Evolutionary conservation across 2,797 vertebrate genomes (phyloP).

Genomic region (Neoniphon sammara): DNA sequence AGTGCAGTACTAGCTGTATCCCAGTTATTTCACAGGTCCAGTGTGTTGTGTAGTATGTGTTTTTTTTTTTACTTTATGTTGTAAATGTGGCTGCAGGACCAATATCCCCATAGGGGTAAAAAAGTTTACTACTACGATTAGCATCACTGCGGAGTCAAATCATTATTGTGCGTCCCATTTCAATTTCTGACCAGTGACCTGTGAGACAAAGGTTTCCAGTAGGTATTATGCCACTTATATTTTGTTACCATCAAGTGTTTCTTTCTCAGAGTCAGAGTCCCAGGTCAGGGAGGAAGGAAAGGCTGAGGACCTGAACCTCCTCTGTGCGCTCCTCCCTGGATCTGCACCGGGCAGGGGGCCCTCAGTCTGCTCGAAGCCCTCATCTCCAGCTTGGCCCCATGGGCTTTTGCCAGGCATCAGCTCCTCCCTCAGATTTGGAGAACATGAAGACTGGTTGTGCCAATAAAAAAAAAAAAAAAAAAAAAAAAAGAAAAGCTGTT

Average conservation of each 20-base stretch:
- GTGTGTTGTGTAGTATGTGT: no score
- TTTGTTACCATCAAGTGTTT: slow-evolving; percentile 81
- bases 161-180: background rate
- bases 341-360: slow-evolving; percentile 58
- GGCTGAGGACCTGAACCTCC: slow-evolving; percentile 79
- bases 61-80: no score
- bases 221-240: slow-evolving; percentile 3
- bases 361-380: slow-evolving; percentile 49
- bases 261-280: slow-evolving; percentile 87
- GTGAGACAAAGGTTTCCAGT: slow-evolving; percentile 40
- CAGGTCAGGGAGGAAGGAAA: slow-evolving; percentile 86
- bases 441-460: slow-evolving; percentile 64
- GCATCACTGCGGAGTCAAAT: slow-evolving; percentile 10
- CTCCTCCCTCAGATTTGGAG: slow-evolving; percentile 69
- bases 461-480: background rate
- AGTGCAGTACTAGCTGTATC: background rate
- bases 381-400: slow-evolving; percentile 58
- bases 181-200: background rate
- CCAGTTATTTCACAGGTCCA: no score
- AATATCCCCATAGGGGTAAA: no score
- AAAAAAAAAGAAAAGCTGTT: background rate
- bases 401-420: slow-evolving; percentile 53
- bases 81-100: no score
- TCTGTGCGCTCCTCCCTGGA: slow-evolving; percentile 70
- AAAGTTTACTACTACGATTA: background rate